Evolutionary conservation across 2,888 invertebrate species (phyloP).

Genomic region (Exocentrus adspersus): DNA sequence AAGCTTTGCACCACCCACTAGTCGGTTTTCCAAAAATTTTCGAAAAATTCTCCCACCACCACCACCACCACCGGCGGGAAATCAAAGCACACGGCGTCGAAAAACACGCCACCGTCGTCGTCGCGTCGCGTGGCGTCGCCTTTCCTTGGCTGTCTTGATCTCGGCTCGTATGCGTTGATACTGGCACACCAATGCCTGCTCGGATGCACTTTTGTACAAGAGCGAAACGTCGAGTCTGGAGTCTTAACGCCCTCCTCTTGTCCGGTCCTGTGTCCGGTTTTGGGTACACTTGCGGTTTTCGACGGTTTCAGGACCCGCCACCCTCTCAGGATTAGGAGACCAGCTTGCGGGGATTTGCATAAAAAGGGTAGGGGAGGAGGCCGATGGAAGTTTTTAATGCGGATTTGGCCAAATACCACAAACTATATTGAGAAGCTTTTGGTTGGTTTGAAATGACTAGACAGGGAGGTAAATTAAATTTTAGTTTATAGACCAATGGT

Average conservation of each 20-base stretch:
- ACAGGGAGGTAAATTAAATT: too few relatives aligned
- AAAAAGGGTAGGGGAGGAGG: neutral
- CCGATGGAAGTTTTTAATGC: too few relatives aligned
- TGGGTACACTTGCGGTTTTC: constrained; percentile 38
- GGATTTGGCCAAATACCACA: too few relatives aligned
- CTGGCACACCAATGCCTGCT: constrained; percentile 46
- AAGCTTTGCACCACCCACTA: constrained; percentile 10
- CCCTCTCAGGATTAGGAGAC: constrained; percentile 31
- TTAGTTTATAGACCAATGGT: too few relatives aligned
- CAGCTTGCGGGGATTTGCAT: constrained; percentile 23
- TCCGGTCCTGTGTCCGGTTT: constrained; percentile 16
- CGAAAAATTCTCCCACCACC: too few relatives aligned
- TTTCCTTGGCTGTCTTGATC: constrained; percentile 51
- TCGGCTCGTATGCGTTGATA: constrained; percentile 52
- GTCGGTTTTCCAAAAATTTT: constrained; percentile 25
- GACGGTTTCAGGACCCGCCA: constrained; percentile 31
- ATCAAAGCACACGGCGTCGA: constrained; percentile 34
- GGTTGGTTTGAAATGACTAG: too few relatives aligned
- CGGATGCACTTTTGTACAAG: constrained; percentile 41
- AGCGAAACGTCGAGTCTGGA: constrained; percentile 26
- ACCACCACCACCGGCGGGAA: constrained; percentile 36
- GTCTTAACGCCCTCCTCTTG: constrained; percentile 33
- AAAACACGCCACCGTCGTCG: constrained; percentile 45
- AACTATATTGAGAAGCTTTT: too few relatives aligned
- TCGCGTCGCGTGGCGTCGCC: too few relatives aligned